phyloP scores from a whole-genome alignment of 2,113 vertebrate genomes.

The Ameiurus melas region DNA sequence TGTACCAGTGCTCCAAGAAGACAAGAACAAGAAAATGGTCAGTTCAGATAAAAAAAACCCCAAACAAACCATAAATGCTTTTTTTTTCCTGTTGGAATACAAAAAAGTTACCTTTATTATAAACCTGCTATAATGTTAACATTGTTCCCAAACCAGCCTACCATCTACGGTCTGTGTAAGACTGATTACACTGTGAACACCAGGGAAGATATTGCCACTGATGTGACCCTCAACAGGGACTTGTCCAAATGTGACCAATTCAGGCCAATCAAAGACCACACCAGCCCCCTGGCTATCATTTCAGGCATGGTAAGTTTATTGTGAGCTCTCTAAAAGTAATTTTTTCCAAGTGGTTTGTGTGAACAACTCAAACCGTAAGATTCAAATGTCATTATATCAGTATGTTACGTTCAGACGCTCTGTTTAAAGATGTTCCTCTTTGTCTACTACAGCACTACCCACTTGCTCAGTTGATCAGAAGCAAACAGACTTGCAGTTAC shows the following conservation, averaged over 20 bases:
- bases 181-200: slow-evolving; percentile 74
- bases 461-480: slow-evolving; percentile 79
- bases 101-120: background rate
- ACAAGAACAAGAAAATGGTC: slow-evolving; percentile 72
- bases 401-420: background rate
- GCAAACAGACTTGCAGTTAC: slow-evolving; percentile 87
- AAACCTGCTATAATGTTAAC: background rate
- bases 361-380: background rate
- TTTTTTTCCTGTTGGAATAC: background rate
- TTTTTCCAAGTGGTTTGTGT: background rate
- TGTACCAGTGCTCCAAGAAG: slow-evolving; percentile 77
- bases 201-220: slow-evolving; percentile 76
- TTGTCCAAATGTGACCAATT: slow-evolving; percentile 83
- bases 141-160: slow-evolving; percentile 73
- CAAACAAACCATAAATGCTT: background rate
- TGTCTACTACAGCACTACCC: slow-evolving; percentile 72
- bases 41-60: background rate
- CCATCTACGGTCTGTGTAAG: slow-evolving; percentile 85
- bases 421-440: background rate
- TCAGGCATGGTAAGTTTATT: slow-evolving; percentile 78
- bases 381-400: background rate
- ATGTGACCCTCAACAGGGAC: slow-evolving; percentile 79
- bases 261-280: slow-evolving; percentile 74
- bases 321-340: background rate
- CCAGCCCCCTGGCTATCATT: slow-evolving; percentile 87